A percentile compares a stretch with the other conserved stretches of the same genome.
Evolutionary conservation across 2,888 invertebrate species (phyloP).

Genomic region (Syritta pipiens): DNA sequence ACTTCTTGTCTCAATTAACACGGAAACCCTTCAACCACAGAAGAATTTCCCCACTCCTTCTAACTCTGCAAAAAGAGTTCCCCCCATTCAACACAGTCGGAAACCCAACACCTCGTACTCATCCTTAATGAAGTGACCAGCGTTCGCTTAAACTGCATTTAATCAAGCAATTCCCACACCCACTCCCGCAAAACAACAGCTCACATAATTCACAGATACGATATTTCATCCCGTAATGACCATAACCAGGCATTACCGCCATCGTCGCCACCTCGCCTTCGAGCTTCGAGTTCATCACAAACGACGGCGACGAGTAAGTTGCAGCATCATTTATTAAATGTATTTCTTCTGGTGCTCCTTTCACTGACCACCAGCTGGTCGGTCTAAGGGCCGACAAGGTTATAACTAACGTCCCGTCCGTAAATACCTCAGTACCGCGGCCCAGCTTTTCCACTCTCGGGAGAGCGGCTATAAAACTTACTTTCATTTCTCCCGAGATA

Average conservation of each 20-base stretch:
- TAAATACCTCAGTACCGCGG: conserved; percentile 39
- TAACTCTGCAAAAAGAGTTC: too few relatives aligned
- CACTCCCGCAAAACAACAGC: conserved; percentile 31
- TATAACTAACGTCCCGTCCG: conserved; percentile 59
- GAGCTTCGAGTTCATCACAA: conserved; percentile 22
- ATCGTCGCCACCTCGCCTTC: neutral
- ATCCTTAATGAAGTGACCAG: conserved; percentile 7
- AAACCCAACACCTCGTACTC: too few relatives aligned
- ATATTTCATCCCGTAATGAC: conserved; percentile 58
- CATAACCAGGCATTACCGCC: conserved; percentile 21
- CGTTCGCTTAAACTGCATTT: conserved; percentile 19
- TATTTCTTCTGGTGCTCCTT: conserved; percentile 3
- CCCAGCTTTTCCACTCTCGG: conserved; percentile 56
- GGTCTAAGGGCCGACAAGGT: conserved; percentile 36
- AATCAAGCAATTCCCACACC: conserved; percentile 38
- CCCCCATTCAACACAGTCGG: too few relatives aligned
- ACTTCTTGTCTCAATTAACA: too few relatives aligned
- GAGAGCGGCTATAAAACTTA: conserved; percentile 62
- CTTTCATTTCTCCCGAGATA: conserved; percentile 60
- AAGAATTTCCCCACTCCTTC: too few relatives aligned
- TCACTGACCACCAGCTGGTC: conserved; percentile 18
- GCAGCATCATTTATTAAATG: conserved; percentile 63
- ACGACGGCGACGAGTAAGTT: conserved; percentile 44
- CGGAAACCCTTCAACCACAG: too few relatives aligned
- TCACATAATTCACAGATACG: conserved; percentile 41